A percentile compares a stretch with the other conserved stretches of the same genome.
Conservation (phyloP, 2,888 invertebrate species). For the Aplocera efformata region DNA sequence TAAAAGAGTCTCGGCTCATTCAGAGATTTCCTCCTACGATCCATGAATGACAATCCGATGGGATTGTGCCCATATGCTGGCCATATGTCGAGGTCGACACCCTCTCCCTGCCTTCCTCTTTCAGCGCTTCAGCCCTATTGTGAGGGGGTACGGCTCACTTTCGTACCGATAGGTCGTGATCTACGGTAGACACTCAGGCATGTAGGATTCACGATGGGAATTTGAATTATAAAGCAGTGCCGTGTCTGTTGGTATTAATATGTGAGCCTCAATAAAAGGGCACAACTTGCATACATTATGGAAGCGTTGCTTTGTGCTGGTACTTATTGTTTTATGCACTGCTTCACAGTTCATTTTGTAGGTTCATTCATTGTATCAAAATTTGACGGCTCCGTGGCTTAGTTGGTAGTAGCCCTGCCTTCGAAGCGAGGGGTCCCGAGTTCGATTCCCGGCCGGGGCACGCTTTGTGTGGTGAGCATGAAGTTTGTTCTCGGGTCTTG, state of each 20-base stretch:
- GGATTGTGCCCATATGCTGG: slow-evolving; percentile 24
- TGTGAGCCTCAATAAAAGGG: slow-evolving; percentile 23
- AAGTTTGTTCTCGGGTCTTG: too few species aligned
- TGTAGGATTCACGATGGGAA: slow-evolving; percentile 37
- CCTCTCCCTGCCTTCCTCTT: slow-evolving; percentile 18
- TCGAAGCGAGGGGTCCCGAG: too few species aligned
- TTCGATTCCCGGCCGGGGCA: too few species aligned
- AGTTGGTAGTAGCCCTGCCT: too few species aligned
- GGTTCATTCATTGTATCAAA: too few species aligned
- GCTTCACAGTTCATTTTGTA: too few species aligned
- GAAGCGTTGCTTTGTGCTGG: slow-evolving; percentile 3
- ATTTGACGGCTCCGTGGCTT: too few species aligned
- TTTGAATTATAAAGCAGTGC: slow-evolving; percentile 38
- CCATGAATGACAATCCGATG: slow-evolving; percentile 27
- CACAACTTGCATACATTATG: slow-evolving; percentile 10
- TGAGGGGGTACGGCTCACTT: slow-evolving; percentile 7
- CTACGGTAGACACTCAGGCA: slow-evolving; percentile 32
- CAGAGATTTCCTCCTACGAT: slow-evolving; percentile 15
- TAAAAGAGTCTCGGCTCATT: slow-evolving; percentile 14
- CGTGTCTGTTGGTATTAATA: slow-evolving; percentile 34
- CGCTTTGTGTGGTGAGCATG: too few species aligned
- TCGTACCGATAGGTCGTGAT: slow-evolving; percentile 5
- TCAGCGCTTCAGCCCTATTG: slow-evolving; percentile 6
- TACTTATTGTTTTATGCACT: slow-evolving; percentile 1
- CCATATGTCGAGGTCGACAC: slow-evolving; percentile 36